Evolutionary conservation across 2,888 invertebrate species (phyloP).

Genomic region (Hydraecia micacea): DNA sequence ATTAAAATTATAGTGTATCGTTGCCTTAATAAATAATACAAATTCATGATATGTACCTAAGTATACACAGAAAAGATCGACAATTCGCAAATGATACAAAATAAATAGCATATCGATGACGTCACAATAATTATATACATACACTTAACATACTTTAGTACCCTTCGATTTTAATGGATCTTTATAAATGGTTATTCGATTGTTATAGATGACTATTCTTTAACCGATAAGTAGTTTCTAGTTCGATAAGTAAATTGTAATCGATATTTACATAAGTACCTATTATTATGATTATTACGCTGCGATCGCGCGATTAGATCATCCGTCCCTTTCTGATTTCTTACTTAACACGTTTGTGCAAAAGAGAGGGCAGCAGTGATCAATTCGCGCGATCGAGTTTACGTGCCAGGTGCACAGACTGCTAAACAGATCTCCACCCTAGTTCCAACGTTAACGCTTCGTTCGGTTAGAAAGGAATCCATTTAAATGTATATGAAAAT

Average conservation of each 20-base stretch:
- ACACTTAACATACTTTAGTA: slow-evolving; percentile 88
- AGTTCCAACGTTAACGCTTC: slow-evolving; percentile 84
- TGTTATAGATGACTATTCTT: slow-evolving; percentile 85
- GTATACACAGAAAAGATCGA: slow-evolving; percentile 88
- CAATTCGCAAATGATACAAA: slow-evolving; percentile 86
- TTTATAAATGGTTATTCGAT: slow-evolving; percentile 84
- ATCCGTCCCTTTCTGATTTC: slow-evolving; percentile 54
- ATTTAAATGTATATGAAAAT: slow-evolving; percentile 90
- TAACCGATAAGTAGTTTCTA: slow-evolving; percentile 77
- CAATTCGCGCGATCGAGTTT: slow-evolving; percentile 68
- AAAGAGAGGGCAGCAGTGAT: slow-evolving; percentile 54
- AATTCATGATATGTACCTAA: slow-evolving; percentile 89
- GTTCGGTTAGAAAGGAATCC: slow-evolving; percentile 87
- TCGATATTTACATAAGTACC: slow-evolving; percentile 88
- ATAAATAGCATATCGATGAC: slow-evolving; percentile 88
- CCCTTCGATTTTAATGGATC: slow-evolving; percentile 89
- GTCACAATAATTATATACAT: slow-evolving; percentile 85
- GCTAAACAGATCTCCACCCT: slow-evolving; percentile 75
- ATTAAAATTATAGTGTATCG: slow-evolving; percentile 72
- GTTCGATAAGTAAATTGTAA: slow-evolving; percentile 82
- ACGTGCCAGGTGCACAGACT: slow-evolving; percentile 71
- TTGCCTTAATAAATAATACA: slow-evolving; percentile 83
- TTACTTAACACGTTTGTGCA: slow-evolving; percentile 56
- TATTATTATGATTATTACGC: slow-evolving; percentile 76
- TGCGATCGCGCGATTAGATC: slow-evolving; percentile 61